phyloP scores from a whole-genome alignment of 2,113 vertebrate species.

The Rutilus rutilus region DNA sequence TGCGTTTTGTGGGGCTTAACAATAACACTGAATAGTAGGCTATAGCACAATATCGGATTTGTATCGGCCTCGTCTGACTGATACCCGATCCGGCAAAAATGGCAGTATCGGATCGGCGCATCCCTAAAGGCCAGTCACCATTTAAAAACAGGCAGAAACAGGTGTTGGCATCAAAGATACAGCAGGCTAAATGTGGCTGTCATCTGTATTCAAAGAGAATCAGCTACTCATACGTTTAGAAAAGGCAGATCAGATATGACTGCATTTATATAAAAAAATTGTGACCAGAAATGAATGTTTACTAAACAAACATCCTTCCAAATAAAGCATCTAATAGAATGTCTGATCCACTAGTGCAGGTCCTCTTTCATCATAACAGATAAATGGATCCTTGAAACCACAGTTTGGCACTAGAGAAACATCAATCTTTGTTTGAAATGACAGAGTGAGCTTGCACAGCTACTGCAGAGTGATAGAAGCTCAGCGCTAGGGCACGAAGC shows the following conservation, averaged over 20 bases:
- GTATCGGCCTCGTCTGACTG: too few relatives aligned
- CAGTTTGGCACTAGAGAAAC: slow-evolving; percentile 22
- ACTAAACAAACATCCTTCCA: neutral
- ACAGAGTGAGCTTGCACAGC: neutral
- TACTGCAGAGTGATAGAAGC: slow-evolving; percentile 4
- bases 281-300: slow-evolving; percentile 2
- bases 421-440: slow-evolving; percentile 7
- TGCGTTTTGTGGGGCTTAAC: too few relatives aligned
- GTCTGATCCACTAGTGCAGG: neutral
- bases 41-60: too few relatives aligned
- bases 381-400: neutral
- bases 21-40: too few relatives aligned
- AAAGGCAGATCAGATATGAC: neutral
- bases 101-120: too few relatives aligned
- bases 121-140: neutral
- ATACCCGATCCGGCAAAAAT: too few relatives aligned
- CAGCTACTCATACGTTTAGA: neutral
- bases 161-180: neutral
- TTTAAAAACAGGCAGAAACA: neutral
- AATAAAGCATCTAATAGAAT: slow-evolving; percentile 16
- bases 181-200: neutral
- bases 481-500: neutral
- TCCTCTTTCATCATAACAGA: slow-evolving; percentile 5
- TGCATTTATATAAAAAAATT: neutral
- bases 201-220: neutral